Evolutionary conservation across 1,140 invertebrate species (phyloP), one percentile per base, ranked within the genome.

Genomic region (Marisa cornuarietis): DNA sequence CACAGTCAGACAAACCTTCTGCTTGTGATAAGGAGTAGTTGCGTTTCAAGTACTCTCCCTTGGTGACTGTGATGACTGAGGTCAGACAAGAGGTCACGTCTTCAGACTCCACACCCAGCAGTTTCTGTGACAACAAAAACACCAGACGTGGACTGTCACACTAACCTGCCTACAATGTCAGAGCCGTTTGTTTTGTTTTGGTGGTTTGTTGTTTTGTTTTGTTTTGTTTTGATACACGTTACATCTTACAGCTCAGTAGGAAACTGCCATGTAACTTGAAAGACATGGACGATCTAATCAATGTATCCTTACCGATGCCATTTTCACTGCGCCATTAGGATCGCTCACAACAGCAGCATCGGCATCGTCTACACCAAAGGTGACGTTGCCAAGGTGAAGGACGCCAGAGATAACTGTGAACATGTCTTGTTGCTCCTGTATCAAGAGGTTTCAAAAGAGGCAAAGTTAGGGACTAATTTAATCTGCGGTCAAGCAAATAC

Each of bases 71-170:
- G 52, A 94, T 94, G 87, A 94, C 95, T 58, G 94, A 94, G 0
- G 95, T 96, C 42, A 96, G 87, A 73, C 94, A 94, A 94, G 96
- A 96, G 81, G 92, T 91, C 83, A 98, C 94, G 89, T 97, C 97
- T 71, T 94, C 94, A 24, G 93, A 91, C 83, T 95, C 93, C 31
- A 96, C 92, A 11, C 93, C 92, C 72, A 98, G 86, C 52, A 97
- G 91, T 71, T 94, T 92, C 8, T 95, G 93, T 79, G 54, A 1
- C 54, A 58, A 14, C 16, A 18, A 58, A 58, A 58, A 58, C 54
- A 18, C 31, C 31, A 42, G 31, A 42, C 31, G 31, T 42, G 31
- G 31, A 42, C 31, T 42, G 31, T 42, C 31, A 42, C 31, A 42
- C 31, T 42, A 42, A 42, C 3, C 31, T 42, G 3, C 31, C 6